Base-by-base conservation (phyloP, 1,140 invertebrate genomes). In the Lerema accius region DNA sequence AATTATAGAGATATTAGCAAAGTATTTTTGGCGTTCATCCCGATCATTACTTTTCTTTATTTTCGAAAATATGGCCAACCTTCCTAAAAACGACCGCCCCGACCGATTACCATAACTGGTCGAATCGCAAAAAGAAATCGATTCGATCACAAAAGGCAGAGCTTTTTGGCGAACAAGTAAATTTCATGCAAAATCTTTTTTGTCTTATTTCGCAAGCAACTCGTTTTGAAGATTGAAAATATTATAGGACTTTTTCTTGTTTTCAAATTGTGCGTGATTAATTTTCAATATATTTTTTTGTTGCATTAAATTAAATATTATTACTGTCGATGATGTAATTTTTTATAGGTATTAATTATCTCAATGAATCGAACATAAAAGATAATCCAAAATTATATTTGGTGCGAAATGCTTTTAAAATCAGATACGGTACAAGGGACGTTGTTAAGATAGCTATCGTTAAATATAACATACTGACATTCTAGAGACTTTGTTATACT, bases 41-140 rank as follows among this genome's bases (percentile, higher is more conserved):
- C 23, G 4, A 26, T 16, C 46, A 51, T 39, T 51, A 50, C 48
- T 50, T 50, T 50, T 50, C 35, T 15, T 51, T 51, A 39, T 48
- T 35, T 51, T 37, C 15, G 15, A 51, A 51, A 51, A 51, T 39
- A 16, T 39, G 39, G 35, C 32, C 49, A 51, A 15, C 35, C 37
- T 55, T 50, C 23, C 14, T 19, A 56, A 56, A 55, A 56, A 43
- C 23, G 39, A 11, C 13, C 23, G 39, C 19, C 13, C 23, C 13
- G 4, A 56, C 14, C 14, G 51, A 56, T 56, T 56, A 56, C 39
- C 51, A 56, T 56, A 56, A 56, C 51, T 43, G 39, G 39, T 56
- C 51, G 51, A 11, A 3, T 16, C 19, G 13, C 13, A 43, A 56
- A 43, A 55, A 53, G 49, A 23, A 43, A 19, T 9, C 28, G 28